A percentile compares a stretch with the other conserved stretches of the same genome.
These are phyloP conservation scores for Choloepus hoffmanni DNA, from an alignment of 2,113 vertebrate species.

Conservation along the genomic window DNA sequence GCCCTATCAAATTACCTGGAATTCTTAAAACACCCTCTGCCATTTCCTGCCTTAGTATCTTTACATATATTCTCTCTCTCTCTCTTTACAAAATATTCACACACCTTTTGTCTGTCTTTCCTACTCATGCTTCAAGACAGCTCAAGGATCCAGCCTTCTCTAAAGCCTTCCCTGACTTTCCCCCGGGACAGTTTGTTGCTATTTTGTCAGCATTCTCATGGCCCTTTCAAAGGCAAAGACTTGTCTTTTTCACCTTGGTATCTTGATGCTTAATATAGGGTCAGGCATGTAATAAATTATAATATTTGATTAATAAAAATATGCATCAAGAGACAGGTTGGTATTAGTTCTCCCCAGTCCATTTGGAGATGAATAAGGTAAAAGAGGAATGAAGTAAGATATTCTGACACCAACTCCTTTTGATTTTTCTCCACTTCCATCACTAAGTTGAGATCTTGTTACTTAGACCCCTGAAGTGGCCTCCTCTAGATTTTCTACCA, in stretches of 20 bases:
- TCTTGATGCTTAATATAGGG: background rate
- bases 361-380: background rate
- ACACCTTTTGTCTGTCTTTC: background rate
- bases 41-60: background rate
- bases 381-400: background rate
- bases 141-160: background rate
- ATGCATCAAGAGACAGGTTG: background rate
- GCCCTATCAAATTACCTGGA: background rate
- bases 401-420: background rate
- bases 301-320: slow-evolving; percentile 36
- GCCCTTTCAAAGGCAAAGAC: background rate
- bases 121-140: background rate
- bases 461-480: background rate
- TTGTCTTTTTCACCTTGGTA: background rate
- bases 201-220: background rate
- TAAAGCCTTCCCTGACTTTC: background rate
- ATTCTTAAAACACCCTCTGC: slow-evolving; percentile 26
- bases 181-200: background rate
- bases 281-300: background rate
- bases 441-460: background rate
- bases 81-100: background rate
- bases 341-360: background rate
- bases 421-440: background rate
- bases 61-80: background rate
- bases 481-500: background rate